These are phyloP conservation scores for Strix aluco DNA, from an alignment of 2,113 vertebrate species.

Conservation along the genomic window DNA sequence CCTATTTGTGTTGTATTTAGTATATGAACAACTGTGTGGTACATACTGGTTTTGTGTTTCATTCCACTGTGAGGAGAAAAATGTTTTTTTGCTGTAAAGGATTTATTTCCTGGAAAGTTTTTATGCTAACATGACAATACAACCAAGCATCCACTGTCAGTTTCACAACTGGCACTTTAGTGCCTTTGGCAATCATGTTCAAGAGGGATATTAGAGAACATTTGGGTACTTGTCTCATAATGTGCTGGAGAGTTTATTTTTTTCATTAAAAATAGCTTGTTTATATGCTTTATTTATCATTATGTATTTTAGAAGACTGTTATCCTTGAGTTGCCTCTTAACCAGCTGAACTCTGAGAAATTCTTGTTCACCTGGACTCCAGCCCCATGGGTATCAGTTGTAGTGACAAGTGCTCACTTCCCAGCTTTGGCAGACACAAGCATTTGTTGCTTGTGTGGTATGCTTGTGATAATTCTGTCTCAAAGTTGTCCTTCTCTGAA, in stretches of 20 bases:
- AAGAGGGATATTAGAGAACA: neutral
- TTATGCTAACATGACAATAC: accelerated
- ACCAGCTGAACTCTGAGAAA: neutral
- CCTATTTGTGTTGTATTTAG: neutral
- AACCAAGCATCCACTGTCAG: accelerated
- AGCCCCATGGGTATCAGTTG: too few relatives aligned
- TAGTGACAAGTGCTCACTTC: neutral
- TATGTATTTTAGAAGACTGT: neutral
- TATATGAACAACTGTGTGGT: neutral
- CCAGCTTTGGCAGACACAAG: neutral
- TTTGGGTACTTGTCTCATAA: neutral
- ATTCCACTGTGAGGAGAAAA: neutral
- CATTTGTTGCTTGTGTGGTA: neutral
- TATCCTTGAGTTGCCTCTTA: neutral
- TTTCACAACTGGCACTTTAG: neutral
- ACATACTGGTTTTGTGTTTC: neutral
- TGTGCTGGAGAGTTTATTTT: neutral
- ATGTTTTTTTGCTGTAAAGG: neutral
- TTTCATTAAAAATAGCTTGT: neutral
- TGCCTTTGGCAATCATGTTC: neutral
- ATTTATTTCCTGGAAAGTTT: neutral
- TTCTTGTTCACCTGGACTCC: neutral
- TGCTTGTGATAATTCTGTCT: neutral
- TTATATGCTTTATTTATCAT: neutral
- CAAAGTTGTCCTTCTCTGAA: neutral